Conservation (phyloP, 2,113 vertebrate species). For the Chrysemys picta region DNA sequence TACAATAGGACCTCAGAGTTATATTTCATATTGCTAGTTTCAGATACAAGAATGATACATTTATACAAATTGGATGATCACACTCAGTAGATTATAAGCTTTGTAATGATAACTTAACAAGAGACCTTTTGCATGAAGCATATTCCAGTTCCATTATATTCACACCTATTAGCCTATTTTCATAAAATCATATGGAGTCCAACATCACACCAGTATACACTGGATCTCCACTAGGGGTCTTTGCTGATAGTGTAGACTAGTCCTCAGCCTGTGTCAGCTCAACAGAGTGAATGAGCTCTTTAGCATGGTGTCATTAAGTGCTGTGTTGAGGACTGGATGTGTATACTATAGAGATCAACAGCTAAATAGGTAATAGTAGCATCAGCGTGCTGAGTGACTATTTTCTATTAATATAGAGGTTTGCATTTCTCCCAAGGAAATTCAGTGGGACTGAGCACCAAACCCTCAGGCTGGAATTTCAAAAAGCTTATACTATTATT, state of each 20-base stretch:
- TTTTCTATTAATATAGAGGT: conserved; percentile 54
- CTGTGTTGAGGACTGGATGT: neutral
- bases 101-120: too few relatives aligned
- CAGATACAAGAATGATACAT: too few relatives aligned
- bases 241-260: neutral
- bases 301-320: neutral
- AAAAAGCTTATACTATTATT: conserved; percentile 32
- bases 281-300: neutral
- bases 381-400: neutral
- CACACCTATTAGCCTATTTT: too few relatives aligned
- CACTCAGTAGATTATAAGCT: too few relatives aligned
- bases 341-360: neutral
- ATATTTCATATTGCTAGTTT: too few relatives aligned
- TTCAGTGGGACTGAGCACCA: conserved; percentile 55
- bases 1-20: too few relatives aligned
- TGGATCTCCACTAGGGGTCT: neutral
- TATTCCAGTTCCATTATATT: too few relatives aligned
- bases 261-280: neutral
- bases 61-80: too few relatives aligned
- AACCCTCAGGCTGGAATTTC: conserved; percentile 22
- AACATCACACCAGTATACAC: neutral
- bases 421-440: conserved; percentile 59
- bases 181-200: too few relatives aligned
- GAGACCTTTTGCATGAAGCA: too few relatives aligned
- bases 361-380: neutral